A percentile compares a stretch with the other conserved stretches of the same genome.
These are phyloP conservation scores for Pachyrhynchus sulphureomaculatus DNA, from an alignment of 1,140 invertebrate species.

Conservation along the genomic window DNA sequence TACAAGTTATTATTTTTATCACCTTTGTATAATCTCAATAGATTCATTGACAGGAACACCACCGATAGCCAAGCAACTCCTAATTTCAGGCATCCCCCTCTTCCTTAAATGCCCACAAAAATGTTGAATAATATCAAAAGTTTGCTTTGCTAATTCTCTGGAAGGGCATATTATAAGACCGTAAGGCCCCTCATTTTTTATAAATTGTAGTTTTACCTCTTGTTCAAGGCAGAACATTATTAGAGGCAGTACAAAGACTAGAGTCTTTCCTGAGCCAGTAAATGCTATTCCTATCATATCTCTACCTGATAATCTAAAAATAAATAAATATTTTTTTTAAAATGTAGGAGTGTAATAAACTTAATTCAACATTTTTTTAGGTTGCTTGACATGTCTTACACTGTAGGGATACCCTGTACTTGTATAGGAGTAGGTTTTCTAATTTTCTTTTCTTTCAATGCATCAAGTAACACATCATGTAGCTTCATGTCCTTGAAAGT, in stretches of 20 bases:
- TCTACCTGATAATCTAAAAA: slow-evolving; percentile 77
- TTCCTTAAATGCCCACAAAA: slow-evolving; percentile 74
- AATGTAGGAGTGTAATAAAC: no score
- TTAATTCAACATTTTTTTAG: no score
- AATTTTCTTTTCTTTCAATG: slow-evolving; percentile 83
- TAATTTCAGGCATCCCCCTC: slow-evolving; percentile 76
- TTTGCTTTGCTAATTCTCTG: slow-evolving; percentile 96
- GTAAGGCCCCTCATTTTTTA: slow-evolving; percentile 93
- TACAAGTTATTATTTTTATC: no score
- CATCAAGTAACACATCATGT: slow-evolving; percentile 77
- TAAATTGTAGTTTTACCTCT: slow-evolving; percentile 89
- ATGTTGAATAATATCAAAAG: slow-evolving; percentile 88
- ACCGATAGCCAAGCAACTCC: slow-evolving; percentile 91
- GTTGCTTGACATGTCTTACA: no score
- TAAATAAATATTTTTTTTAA: no score
- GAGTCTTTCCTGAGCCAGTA: slow-evolving; percentile 97
- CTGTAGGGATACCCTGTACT: slow-evolving; percentile 96
- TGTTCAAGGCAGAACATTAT: slow-evolving; percentile 98
- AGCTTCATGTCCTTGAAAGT: slow-evolving; percentile 97
- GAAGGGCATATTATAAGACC: slow-evolving; percentile 98
- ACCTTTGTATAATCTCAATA: slow-evolving; percentile 82
- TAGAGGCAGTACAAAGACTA: slow-evolving; percentile 96
- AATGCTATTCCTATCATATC: slow-evolving; percentile 99
- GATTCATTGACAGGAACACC: slow-evolving; percentile 93
- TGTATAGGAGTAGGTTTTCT: slow-evolving; percentile 94